These are phyloP conservation scores for Rotaria macrura DNA, from an alignment of 2,888 invertebrate genomes.

Conservation along the genomic window DNA sequence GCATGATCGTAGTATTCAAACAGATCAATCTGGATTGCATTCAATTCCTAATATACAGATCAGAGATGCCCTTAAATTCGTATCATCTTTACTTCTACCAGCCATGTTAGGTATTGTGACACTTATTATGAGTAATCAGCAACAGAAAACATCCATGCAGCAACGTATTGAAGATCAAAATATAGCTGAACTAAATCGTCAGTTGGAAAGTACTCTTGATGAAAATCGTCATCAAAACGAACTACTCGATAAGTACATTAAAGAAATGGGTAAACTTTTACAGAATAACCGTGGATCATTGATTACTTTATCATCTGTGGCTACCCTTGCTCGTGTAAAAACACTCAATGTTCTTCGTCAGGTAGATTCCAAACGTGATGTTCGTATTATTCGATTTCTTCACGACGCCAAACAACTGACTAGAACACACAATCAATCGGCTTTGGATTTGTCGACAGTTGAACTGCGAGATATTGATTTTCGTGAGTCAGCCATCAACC, in stretches of 20 bases:
- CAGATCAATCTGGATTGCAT: too few species aligned
- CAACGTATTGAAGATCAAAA: too few species aligned
- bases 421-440: too few species aligned
- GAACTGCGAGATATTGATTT: not conserved
- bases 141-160: too few species aligned
- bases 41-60: too few species aligned
- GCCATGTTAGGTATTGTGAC: too few species aligned
- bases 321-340: not conserved
- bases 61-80: too few species aligned
- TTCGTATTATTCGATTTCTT: not conserved
- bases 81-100: too few species aligned
- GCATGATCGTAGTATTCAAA: too few species aligned
- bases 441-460: not conserved
- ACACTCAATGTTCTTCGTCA: not conserved
- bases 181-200: too few species aligned
- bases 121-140: too few species aligned
- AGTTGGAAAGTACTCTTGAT: too few species aligned
- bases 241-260: not conserved
- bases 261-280: not conserved
- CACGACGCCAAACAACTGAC: not conserved
- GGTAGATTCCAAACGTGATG: not conserved
- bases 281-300: not conserved
- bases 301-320: not conserved
- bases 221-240: not conserved
- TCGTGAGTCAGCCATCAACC: not conserved